Percentiles rank a stretch among this genome's conserved stretches.
Conservation (phyloP, 2,888 invertebrate species). For the Trachelus tabidus region DNA sequence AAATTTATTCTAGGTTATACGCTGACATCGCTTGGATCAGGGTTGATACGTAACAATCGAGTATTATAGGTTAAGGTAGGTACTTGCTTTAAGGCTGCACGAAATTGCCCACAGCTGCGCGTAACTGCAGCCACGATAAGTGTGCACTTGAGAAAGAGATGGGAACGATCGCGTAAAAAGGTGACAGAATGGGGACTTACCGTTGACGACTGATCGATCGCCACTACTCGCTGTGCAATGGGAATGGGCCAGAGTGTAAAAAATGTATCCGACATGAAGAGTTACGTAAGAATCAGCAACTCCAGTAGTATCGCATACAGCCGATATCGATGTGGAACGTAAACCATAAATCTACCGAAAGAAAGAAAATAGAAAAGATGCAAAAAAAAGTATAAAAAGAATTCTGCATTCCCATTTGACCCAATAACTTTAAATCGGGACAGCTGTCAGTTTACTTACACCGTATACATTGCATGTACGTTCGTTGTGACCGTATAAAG, state of each 20-base stretch:
- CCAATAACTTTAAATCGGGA: not conserved
- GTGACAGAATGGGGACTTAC: not conserved
- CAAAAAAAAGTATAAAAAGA: not conserved
- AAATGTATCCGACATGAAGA: not conserved
- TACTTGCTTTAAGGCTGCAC: not conserved
- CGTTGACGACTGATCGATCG: not conserved
- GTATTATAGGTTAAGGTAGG: not conserved
- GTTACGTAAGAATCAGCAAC: not conserved
- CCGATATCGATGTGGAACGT: not conserved
- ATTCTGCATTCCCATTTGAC: not conserved
- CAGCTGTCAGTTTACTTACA: not conserved
- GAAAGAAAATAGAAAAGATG: not conserved
- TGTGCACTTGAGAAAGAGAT: not conserved
- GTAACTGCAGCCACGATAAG: not conserved
- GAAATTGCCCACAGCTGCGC: not conserved
- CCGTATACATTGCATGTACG: not conserved
- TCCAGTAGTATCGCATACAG: not conserved
- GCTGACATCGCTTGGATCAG: not conserved
- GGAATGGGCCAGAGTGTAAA: not conserved
- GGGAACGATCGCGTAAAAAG: not conserved
- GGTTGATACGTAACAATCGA: not conserved
- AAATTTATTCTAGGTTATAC: not conserved
- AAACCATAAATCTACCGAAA: not conserved
- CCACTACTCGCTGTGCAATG: not conserved
- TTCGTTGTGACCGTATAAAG: not conserved